These are phyloP conservation scores for Bradypus variegatus DNA, from an alignment of 2,797 vertebrate genomes.

Conservation along the genomic window DNA sequence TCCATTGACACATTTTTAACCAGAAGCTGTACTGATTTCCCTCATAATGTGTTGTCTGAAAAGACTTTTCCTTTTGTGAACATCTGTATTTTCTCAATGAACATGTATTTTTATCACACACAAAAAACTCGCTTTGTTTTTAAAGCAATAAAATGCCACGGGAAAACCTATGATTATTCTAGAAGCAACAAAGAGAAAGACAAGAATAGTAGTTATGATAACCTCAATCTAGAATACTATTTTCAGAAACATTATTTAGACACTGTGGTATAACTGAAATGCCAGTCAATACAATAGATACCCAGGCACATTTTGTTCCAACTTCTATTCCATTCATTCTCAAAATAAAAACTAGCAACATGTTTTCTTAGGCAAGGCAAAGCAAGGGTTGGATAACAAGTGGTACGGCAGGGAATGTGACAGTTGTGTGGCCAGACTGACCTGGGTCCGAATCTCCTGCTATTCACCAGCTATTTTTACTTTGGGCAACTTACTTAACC, in stretches of 20 bases:
- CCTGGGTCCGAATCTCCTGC: background rate
- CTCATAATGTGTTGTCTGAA: background rate
- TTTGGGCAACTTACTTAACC: background rate
- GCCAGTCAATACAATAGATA: background rate
- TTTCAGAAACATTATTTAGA: background rate
- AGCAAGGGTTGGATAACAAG: background rate
- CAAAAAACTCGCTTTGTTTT: conserved; percentile 6
- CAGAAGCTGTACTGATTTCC: background rate
- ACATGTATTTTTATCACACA: background rate
- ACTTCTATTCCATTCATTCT: background rate
- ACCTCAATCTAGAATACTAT: background rate
- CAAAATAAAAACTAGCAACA: conserved; percentile 26
- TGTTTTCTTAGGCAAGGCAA: background rate
- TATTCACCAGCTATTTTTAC: background rate
- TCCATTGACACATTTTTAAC: background rate
- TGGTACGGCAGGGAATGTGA: background rate
- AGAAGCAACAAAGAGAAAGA: conserved; percentile 3
- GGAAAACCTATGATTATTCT: background rate
- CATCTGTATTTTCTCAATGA: background rate
- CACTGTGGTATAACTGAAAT: background rate
- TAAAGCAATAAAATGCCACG: background rate
- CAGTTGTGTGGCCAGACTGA: background rate
- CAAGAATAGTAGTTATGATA: background rate
- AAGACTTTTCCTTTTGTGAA: background rate
- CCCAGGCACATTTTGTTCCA: conserved; percentile 2